Evolutionary conservation across 2,113 vertebrate species (phyloP).

Genomic region (Lampris incognitus): DNA sequence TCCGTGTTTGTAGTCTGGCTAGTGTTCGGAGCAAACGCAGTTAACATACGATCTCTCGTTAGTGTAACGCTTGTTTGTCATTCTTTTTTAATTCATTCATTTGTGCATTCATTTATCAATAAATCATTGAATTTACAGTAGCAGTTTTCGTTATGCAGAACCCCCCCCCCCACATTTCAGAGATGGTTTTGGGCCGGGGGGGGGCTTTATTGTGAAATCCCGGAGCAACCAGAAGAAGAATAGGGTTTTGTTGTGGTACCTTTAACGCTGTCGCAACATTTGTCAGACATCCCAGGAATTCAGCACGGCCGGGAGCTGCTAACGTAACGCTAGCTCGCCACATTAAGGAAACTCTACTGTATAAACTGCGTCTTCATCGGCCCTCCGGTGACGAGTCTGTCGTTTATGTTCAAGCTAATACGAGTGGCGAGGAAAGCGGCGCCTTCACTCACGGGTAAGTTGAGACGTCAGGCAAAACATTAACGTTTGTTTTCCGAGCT

Average conservation of each 20-base stretch:
- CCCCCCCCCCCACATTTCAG: too few relatives aligned
- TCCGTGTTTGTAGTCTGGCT: too few relatives aligned
- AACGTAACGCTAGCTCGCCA: slow-evolving; percentile 19
- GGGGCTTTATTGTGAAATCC: slow-evolving; percentile 48
- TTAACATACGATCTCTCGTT: too few relatives aligned
- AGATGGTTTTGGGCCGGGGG: too few relatives aligned
- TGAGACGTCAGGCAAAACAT: slow-evolving; percentile 20
- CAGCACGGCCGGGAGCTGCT: slow-evolving; percentile 24
- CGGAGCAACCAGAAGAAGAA: neutral
- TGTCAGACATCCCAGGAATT: slow-evolving; percentile 80
- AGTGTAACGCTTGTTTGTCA: too few relatives aligned
- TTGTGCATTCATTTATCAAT: too few relatives aligned
- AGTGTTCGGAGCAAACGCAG: too few relatives aligned
- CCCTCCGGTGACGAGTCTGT: neutral
- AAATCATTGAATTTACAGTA: too few relatives aligned
- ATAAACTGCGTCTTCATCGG: neutral
- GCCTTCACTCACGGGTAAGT: slow-evolving; percentile 55
- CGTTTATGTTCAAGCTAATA: neutral
- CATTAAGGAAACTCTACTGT: slow-evolving; percentile 23
- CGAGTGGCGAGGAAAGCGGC: neutral
- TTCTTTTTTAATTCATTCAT: too few relatives aligned
- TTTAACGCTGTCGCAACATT: slow-evolving; percentile 49
- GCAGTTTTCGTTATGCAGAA: too few relatives aligned
- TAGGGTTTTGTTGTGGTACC: neutral
- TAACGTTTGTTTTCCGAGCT: slow-evolving; percentile 36